Conservation (phyloP, 1,140 invertebrate genomes). For the Pachypsylla venusta region DNA sequence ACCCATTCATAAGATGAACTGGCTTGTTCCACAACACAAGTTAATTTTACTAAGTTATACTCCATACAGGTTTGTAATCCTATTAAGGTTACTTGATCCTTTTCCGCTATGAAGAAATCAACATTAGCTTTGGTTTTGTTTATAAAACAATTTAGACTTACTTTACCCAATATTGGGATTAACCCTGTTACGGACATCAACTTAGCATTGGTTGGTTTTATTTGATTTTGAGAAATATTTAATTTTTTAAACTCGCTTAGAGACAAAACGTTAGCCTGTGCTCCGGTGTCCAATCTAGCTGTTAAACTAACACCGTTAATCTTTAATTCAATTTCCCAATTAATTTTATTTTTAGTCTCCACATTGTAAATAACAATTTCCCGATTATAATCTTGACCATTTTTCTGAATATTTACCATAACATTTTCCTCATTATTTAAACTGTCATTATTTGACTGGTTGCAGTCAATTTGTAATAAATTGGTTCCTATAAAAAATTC, state of each 20-base stretch:
- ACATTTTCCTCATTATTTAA: no score
- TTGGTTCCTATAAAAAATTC: no score
- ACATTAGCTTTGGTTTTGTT: not conserved
- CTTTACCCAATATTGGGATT: not conserved
- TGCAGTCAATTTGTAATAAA: no score
- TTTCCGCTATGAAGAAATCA: not conserved
- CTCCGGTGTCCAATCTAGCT: not conserved
- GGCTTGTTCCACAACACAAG: not conserved
- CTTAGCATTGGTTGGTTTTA: not conserved
- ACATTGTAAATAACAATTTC: no score
- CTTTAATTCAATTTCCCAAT: not conserved
- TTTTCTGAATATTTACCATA: no score
- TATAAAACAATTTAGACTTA: not conserved
- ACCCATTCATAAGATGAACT: not conserved
- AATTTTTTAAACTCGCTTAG: slow-evolving; percentile 3
- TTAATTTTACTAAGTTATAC: not conserved
- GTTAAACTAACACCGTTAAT: not conserved
- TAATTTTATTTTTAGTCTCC: not conserved
- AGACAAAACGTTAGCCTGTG: not conserved
- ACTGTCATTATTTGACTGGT: no score
- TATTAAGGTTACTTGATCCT: not conserved
- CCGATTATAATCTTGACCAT: no score
- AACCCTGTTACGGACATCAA: not conserved
- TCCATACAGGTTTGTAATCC: not conserved
- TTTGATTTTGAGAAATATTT: not conserved